Evolutionary conservation across 2,888 invertebrate genomes (phyloP), one percentile per base, ranked within the genome.

Genomic region (Drosophila setosimentum): DNA sequence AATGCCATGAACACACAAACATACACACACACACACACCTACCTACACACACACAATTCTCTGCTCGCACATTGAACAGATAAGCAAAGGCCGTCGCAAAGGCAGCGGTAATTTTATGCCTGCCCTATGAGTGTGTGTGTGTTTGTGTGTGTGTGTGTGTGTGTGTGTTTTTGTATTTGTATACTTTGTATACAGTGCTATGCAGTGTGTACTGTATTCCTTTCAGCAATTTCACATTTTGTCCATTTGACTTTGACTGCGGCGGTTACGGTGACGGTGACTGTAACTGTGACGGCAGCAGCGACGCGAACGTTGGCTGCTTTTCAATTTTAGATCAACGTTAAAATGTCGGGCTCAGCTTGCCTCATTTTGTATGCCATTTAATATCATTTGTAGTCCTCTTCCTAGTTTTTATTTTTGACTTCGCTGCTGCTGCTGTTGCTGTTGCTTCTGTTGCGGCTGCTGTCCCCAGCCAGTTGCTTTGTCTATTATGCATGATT

Each of bases 261-360:
- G 49, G 48, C 35, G 21, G 18, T 1, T 8, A 8, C 18, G 16
- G 21, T 7, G 45, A 45, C 45, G 13, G 21, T 21, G 45, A 45
- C 21, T 13, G n/a, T 45, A 21, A 21, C 45, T 8, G 13, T 10
- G 70, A 49, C 53, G 57, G 18, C 18, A 18, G 32, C 69, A 11
- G 27, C 55, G 82, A 48, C 53, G 80, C 53, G 37, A 7, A 10
- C 55, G 76, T 68, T 33, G 64, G 51, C 50, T 60, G 67, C 64
- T 80, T 88, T 90, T 86, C 80, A 88, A 79, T 88, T 84, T 90
- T 83, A 83, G 90, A 90, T 88, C 90, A 75, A 84, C 68, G 61
- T 42, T 76, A 66, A 70, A 83, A 76, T 76, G 68, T 69, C 40
- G 62, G 49, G 51, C 33, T 32, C 64, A 70, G 70, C 50, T 64